phyloP scores from a whole-genome alignment of 1,140 invertebrate genomes.

The Diuraphis noxia region DNA sequence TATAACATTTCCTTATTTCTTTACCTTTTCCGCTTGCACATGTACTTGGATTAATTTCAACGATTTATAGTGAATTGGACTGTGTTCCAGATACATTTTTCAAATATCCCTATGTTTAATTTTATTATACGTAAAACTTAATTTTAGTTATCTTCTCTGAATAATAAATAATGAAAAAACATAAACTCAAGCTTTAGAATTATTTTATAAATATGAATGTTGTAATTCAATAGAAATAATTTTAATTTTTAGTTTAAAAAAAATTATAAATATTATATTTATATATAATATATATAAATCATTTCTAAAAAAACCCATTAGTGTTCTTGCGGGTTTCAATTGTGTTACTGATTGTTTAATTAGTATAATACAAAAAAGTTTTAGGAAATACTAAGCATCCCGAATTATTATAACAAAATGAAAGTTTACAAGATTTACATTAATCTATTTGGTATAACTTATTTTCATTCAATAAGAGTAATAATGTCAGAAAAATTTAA shows the following conservation, averaged over 20 bases:
- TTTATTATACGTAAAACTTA: too few species aligned
- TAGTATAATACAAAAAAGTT: neutral
- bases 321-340: neutral
- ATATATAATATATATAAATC: too few species aligned
- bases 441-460: neutral
- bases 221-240: neutral
- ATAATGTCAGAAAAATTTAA: neutral
- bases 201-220: neutral
- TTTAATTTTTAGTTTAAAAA: neutral
- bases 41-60: neutral
- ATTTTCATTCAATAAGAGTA: neutral
- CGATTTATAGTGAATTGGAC: neutral
- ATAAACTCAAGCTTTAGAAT: neutral
- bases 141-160: neutral
- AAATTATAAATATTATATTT: too few species aligned
- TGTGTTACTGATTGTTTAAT: neutral
- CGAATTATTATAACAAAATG: neutral
- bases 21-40: neutral
- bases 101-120: neutral
- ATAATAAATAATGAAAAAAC: too few species aligned
- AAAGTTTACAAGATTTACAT: neutral
- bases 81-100: neutral
- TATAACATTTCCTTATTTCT: neutral
- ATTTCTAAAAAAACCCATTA: neutral
- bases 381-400: neutral